A percentile compares a stretch with the other conserved stretches of the same genome.
These are phyloP conservation scores for Aleadryas rufinucha DNA, from an alignment of 2,113 vertebrate species.

Conservation along the genomic window DNA sequence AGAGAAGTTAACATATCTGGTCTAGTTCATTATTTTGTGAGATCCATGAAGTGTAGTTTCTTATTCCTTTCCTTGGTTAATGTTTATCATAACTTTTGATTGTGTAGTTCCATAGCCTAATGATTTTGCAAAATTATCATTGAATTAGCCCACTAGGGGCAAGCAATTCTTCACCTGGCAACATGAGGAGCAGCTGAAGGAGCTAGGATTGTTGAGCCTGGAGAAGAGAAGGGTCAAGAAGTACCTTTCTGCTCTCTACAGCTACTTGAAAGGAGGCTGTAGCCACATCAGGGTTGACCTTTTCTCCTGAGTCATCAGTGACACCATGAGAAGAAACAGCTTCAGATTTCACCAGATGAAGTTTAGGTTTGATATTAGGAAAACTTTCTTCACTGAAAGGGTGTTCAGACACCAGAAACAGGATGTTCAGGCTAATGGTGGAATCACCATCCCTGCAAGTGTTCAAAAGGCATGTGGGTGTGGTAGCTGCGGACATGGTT, in stretches of 20 bases:
- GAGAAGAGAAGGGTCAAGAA: background rate
- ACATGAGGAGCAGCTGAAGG: background rate
- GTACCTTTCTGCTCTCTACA: background rate
- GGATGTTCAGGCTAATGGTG: background rate
- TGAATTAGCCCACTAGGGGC: background rate
- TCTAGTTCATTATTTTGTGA: background rate
- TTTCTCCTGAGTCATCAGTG: background rate
- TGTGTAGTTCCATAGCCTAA: background rate
- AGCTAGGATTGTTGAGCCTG: background rate
- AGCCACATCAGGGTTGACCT: fast-evolving
- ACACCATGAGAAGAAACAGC: background rate
- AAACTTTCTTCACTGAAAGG: background rate
- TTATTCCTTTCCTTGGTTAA: background rate
- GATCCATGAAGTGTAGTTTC: background rate
- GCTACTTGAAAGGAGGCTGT: background rate
- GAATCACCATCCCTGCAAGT: background rate
- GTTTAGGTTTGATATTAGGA: background rate
- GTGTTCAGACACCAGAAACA: background rate
- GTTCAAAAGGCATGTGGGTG: background rate
- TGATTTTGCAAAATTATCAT: background rate
- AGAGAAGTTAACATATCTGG: background rate
- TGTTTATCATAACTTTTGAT: background rate
- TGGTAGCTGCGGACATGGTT: background rate
- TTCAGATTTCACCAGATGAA: background rate
- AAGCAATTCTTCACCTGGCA: background rate